Evolutionary conservation across 1,140 invertebrate genomes (phyloP), one percentile per base, ranked within the genome.

Genomic region (Monochamus saltuarius): DNA sequence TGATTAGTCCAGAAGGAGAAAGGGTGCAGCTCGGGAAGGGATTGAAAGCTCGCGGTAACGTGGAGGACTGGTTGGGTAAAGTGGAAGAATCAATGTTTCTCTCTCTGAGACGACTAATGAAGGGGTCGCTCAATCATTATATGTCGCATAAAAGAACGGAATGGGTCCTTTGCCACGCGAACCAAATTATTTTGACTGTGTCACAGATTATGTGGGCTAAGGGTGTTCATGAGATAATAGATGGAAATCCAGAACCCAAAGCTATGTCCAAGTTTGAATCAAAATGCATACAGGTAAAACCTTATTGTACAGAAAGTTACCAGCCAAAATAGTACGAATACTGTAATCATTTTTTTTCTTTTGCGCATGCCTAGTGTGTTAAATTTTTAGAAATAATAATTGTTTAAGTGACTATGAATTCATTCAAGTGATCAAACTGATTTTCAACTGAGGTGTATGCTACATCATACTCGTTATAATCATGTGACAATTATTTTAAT

Each of bases 31-130:
- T 94, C 6, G 85, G 84, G 11, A 92, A 90, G 84, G 91, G 90
- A 1, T 73, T 95, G 6, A 64, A 67, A 38, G 91, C 92, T 0
- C 79, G 91, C 59, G 91, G 91, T 1, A 92, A 92, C 68, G 92
- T 94, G 4, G 92, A 95, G 76, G 89, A 92, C 70, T 95, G 92
- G 92, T 75, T 94, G 17, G 83, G 88, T 8, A 93, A 93, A 77
- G 87, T 96, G 9, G 93, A 96, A 74, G 82, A 86, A 11, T 85
- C 89, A 0, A 95, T 95, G 92, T 89, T 94, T 62, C 80, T 83
- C 0, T 84, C 87, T 1, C 78, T 90, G 10, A 89, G 83, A 65
- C 85, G 84, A 45, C 82, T 80, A 57, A 94, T 94, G 91, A 86
- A 88, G 66, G 74, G 74, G 35, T 84, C 88, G 0, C 80, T 92